Percentiles rank a stretch among this genome's conserved stretches.
phyloP scores from a whole-genome alignment of 2,113 vertebrate genomes.

The Peromyscus maniculatus region DNA sequence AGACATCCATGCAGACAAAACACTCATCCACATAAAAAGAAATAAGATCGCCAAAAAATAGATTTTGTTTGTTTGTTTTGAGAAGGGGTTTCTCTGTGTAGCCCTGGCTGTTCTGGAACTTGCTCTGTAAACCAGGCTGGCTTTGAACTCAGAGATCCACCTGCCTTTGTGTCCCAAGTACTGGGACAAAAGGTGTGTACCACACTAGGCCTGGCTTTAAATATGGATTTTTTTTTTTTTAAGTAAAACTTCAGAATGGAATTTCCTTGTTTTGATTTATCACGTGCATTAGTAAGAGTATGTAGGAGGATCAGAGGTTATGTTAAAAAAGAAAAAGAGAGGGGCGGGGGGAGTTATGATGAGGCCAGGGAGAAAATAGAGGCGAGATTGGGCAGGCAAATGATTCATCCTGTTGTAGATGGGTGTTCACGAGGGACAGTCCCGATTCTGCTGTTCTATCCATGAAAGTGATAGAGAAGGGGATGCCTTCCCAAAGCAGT shows the following conservation, averaged over 20 bases:
- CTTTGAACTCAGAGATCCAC: neutral
- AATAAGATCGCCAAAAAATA: neutral
- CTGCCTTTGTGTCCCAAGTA: neutral
- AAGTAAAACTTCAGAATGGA: neutral
- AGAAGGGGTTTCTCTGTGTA: neutral
- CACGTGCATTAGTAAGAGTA: neutral
- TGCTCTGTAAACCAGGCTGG: neutral
- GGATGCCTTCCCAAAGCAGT: neutral
- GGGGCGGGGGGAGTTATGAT: too few relatives aligned
- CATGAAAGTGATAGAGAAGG: neutral
- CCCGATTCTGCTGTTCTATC: neutral
- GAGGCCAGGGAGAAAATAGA: neutral
- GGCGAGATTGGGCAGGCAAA: neutral
- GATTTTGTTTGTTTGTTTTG: neutral
- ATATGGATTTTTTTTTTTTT: neutral
- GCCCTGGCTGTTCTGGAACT: neutral
- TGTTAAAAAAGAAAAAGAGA: neutral
- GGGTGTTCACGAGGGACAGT: too few relatives aligned
- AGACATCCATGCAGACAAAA: neutral
- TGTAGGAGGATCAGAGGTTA: neutral
- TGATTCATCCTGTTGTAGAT: rapidly evolving
- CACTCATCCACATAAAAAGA: neutral
- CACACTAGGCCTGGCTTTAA: neutral
- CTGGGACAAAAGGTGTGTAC: neutral
- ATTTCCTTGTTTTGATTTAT: neutral